Conservation (phyloP, 1,140 invertebrate genomes). For the Mizuhopecten yessoensis region DNA sequence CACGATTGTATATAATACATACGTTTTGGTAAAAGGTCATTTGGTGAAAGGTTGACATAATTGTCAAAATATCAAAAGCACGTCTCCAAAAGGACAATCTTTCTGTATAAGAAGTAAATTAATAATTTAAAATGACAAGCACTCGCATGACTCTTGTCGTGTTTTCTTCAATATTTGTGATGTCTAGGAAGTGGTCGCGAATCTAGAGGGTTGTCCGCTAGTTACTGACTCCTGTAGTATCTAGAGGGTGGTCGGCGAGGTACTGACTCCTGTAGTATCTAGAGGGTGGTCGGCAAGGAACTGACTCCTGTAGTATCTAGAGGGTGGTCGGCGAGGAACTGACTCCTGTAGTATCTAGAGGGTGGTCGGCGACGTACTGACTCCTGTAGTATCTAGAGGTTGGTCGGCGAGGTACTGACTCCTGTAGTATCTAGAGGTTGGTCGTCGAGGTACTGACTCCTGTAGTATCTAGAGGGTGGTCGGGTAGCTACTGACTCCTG, state of each 20-base stretch:
- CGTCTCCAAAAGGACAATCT: too few species aligned
- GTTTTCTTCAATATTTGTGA: neutral
- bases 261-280: too few species aligned
- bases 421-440: too few species aligned
- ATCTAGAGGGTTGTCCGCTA: neutral
- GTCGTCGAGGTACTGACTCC: too few species aligned
- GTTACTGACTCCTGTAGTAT: neutral
- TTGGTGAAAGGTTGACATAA: neutral
- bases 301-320: neutral
- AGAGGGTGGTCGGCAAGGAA: neutral
- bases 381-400: too few species aligned
- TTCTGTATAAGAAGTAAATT: neutral
- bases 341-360: too few species aligned
- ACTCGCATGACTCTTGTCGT: neutral
- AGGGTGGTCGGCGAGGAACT: neutral
- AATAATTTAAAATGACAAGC: neutral
- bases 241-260: neutral
- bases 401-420: too few species aligned
- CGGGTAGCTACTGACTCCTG: too few species aligned
- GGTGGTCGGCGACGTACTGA: too few species aligned
- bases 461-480: too few species aligned
- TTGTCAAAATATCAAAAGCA: too few species aligned
- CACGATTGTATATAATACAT: neutral
- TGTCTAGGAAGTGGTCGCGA: too few species aligned
- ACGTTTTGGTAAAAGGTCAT: neutral